Conservation (phyloP, 2,888 invertebrate species). For the Rhagium mordax region DNA sequence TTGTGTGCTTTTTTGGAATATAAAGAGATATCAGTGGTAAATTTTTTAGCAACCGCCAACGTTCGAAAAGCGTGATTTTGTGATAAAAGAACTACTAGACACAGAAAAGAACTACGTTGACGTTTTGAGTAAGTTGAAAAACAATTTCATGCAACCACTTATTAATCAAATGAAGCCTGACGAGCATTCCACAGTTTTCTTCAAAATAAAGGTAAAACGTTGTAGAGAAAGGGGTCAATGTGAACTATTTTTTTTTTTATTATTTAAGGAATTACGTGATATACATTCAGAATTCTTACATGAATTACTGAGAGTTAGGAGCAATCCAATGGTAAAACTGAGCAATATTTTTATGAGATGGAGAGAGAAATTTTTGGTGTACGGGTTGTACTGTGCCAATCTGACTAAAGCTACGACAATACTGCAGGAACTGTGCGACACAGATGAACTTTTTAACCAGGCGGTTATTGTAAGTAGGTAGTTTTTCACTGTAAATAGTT, state of each 20-base stretch:
- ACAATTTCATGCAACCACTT: constrained; percentile 86
- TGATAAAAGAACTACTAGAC: constrained; percentile 93
- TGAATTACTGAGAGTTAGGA: constrained; percentile 84
- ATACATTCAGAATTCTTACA: constrained; percentile 89
- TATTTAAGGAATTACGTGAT: constrained; percentile 83
- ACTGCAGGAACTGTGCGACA: constrained; percentile 83
- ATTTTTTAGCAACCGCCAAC: constrained; percentile 60
- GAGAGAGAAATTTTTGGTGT: constrained; percentile 92
- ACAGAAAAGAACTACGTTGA: constrained; percentile 98
- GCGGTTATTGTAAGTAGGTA: constrained; percentile 77
- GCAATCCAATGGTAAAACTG: constrained; percentile 75
- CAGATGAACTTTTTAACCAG: constrained; percentile 77
- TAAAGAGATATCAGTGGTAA: background rate
- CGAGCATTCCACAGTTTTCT: constrained; percentile 88
- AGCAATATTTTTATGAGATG: constrained; percentile 92
- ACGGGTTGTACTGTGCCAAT: constrained; percentile 97
- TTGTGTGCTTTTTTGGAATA: background rate
- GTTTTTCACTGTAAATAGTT: background rate
- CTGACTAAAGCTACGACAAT: constrained; percentile 90
- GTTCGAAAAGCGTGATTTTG: constrained; percentile 92
- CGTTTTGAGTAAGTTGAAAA: constrained; percentile 88
- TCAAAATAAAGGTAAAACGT: constrained; percentile 87
- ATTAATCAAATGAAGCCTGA: constrained; percentile 78
- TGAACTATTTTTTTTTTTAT: constrained; percentile 28
- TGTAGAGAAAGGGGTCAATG: background rate